These are phyloP conservation scores for Sesia apiformis DNA, from an alignment of 2,888 invertebrate genomes.

Conservation along the genomic window DNA sequence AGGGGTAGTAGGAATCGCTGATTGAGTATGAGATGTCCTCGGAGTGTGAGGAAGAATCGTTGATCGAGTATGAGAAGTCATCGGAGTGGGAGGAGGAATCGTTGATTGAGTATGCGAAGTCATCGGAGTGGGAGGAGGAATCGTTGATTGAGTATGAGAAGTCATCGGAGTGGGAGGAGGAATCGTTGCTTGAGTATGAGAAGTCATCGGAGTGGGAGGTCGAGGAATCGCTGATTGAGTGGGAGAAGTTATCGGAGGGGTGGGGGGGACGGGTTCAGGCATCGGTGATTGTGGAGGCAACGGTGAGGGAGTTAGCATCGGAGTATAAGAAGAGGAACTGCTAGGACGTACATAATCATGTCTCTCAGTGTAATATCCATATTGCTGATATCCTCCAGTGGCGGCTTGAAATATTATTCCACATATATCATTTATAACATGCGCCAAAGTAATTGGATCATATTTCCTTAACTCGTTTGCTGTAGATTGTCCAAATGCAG, in stretches of 20 bases:
- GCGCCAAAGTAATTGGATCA: slow-evolving; percentile 6
- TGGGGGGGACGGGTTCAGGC: not conserved
- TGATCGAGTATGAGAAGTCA: not conserved
- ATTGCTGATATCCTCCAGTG: slow-evolving; percentile 13
- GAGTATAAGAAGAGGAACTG: not conserved
- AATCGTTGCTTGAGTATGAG: not conserved
- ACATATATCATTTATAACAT: slow-evolving; percentile 16
- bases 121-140: not conserved
- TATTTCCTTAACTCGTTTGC: slow-evolving; percentile 8
- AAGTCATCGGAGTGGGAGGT: not conserved
- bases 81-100: not conserved
- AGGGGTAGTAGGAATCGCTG: too few relatives aligned
- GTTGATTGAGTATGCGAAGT: not conserved
- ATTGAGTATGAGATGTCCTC: too few relatives aligned
- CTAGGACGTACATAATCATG: not conserved
- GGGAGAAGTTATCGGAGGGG: not conserved
- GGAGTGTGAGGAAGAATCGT: too few relatives aligned
- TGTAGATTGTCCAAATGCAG: slow-evolving; percentile 7
- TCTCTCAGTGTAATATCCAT: slow-evolving; percentile 14
- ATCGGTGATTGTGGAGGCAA: not conserved
- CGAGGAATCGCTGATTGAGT: not conserved
- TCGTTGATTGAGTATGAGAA: too few relatives aligned
- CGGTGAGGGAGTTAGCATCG: not conserved
- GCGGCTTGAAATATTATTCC: slow-evolving; percentile 17
- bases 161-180: slow-evolving; percentile 1